A percentile compares a stretch with the other conserved stretches of the same genome.
phyloP scores from a whole-genome alignment of 37 sponge, comb jelly and placozoan genomes.

The Chondrilla cf. caribensis region DNA sequence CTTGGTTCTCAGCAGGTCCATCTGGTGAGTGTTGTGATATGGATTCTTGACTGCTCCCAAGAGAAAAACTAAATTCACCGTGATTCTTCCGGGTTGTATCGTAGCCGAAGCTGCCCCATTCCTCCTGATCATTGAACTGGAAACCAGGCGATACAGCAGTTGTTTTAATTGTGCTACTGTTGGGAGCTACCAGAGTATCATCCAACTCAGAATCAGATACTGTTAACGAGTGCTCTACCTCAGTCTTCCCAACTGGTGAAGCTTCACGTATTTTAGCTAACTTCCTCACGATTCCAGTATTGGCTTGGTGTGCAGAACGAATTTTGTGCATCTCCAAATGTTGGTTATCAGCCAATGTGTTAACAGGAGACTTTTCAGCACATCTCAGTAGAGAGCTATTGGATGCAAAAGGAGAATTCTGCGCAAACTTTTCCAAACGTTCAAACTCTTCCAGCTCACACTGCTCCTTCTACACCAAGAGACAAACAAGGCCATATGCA shows the following conservation, averaged over 20 bases:
- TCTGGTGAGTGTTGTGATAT: neutral
- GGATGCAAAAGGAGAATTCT: conserved; percentile 51
- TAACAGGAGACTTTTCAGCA: neutral
- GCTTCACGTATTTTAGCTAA: neutral
- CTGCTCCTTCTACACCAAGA: conserved; percentile 51
- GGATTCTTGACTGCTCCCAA: neutral
- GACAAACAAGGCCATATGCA: too few relatives aligned
- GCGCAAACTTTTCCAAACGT: conserved; percentile 58
- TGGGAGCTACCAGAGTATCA: conserved; percentile 37
- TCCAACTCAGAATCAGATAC: conserved; percentile 26
- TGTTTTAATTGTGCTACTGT: neutral
- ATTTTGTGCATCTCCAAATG: neutral
- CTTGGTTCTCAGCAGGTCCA: neutral
- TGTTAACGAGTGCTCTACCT: neutral
- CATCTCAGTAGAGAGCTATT: conserved; percentile 45
- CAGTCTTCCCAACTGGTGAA: neutral
- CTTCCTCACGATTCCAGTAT: neutral
- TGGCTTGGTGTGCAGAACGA: neutral
- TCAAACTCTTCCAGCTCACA: conserved; percentile 84
- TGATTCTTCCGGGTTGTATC: neutral
- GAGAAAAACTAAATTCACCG: neutral
- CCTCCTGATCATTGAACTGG: conserved; percentile 77
- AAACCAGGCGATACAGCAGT: conserved; percentile 14
- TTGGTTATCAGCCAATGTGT: neutral
- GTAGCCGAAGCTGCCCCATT: conserved; percentile 71